Base-by-base conservation (phyloP, 1,140 invertebrate species). In the Apocrypta bakeri region DNA sequence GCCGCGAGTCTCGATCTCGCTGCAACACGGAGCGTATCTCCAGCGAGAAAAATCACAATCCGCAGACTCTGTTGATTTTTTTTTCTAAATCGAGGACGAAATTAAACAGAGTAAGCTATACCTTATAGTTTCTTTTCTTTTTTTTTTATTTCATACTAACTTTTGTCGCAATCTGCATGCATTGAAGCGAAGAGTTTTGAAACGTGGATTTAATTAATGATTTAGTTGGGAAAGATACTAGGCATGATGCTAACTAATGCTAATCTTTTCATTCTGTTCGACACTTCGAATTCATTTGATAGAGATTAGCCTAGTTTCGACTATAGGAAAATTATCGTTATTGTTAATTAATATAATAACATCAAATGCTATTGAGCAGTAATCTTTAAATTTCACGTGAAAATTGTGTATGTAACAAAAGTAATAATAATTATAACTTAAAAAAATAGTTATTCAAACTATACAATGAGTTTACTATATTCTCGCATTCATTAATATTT, bases 1-100 rank as follows among this genome's bases (percentile, higher is more conserved):
- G 21, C 37, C 71, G 33, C 33, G 66, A 82, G 74, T 82, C 74
- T 69, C 48, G 56, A 21, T 82, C 66, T 48, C 8, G 63, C 68
- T 42, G 29, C 74, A 61, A 68, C 64, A 25, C 25, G 11, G 40
- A 8, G 56, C 73, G 63, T 61, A 71, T 69, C 80, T 75, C 73
- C 3, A 37, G 33, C 33, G 33, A 37, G 33, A 9, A 4, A 37
- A 4, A 37, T 8, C 24, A 14, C 12, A 14, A 66, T 29, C 42
- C 17, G 24, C 27, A 7, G 48, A 61, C 27, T 69, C 31, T 21
- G 2, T 31, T 6, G 25, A 17, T 17, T 9, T 33, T n/a, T 6
- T n/a, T 56, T 56, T 56, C 21, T 37, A 9, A 2, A 9, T 9
- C 48, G 17, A 21, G 21, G 48, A 56, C 48, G 3, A n/a, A 56